A percentile compares a stretch with the other conserved stretches of the same genome.
Evolutionary conservation across 2,113 vertebrate species (phyloP).

Genomic region (Argyrosomus japonicus): DNA sequence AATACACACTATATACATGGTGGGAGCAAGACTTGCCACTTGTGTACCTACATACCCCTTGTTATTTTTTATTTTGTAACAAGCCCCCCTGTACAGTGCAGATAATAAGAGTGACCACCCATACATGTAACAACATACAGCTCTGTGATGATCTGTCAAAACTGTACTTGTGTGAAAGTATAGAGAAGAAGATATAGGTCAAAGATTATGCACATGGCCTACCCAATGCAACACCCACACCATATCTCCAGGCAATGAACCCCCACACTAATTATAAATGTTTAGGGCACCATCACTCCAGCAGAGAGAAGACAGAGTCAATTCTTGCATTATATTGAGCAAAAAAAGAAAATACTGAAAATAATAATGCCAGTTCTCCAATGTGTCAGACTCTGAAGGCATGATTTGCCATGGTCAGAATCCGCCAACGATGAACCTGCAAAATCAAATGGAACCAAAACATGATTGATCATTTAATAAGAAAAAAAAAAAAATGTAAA

Average conservation of each 20-base stretch:
- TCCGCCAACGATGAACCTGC: background rate
- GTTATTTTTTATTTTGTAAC: constrained; percentile 37
- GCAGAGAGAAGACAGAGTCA: background rate
- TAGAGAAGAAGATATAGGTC: constrained; percentile 1
- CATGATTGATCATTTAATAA: background rate
- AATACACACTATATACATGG: constrained; percentile 46
- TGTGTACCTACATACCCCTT: constrained; percentile 46
- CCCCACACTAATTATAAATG: constrained; percentile 15
- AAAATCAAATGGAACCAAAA: background rate
- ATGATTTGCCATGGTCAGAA: constrained; percentile 11
- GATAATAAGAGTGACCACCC: constrained; percentile 43
- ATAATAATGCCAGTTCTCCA: background rate
- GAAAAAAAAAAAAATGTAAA: background rate
- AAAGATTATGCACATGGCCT: constrained; percentile 14
- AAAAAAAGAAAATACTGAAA: background rate
- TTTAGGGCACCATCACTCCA: background rate
- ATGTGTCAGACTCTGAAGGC: constrained; percentile 2
- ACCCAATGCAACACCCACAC: constrained; percentile 12
- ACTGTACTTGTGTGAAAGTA: constrained; percentile 13
- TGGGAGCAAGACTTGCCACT: constrained; percentile 42
- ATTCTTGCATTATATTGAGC: background rate
- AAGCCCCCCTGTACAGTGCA: constrained; percentile 27
- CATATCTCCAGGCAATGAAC: background rate
- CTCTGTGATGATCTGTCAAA: constrained; percentile 12
- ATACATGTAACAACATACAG: constrained; percentile 14